A percentile compares a stretch with the other conserved stretches of the same genome.
These are phyloP conservation scores for Danaus plexippus DNA, from an alignment of 1,140 invertebrate genomes.

Conservation along the genomic window DNA sequence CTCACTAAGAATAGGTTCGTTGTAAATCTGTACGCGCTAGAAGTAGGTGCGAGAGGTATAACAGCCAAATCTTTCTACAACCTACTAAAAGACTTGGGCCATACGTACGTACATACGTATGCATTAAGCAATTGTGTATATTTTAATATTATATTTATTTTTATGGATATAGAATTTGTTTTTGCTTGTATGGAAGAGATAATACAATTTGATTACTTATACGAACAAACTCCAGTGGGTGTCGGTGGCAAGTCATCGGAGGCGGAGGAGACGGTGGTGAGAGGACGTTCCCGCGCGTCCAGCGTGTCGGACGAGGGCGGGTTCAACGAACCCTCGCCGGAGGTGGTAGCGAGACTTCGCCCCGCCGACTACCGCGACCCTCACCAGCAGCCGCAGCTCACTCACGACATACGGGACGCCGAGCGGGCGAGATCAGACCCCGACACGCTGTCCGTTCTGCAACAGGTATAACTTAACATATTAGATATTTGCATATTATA, in stretches of 20 bases:
- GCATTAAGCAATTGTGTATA: no score
- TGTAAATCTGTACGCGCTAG: no score
- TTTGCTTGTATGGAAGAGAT: no score
- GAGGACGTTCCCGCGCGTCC: slow-evolving; percentile 62
- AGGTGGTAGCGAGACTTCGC: slow-evolving; percentile 75
- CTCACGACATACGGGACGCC: slow-evolving; percentile 47
- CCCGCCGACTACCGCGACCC: slow-evolving; percentile 60
- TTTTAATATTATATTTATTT: no score
- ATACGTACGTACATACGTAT: no score
- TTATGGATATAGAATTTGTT: no score
- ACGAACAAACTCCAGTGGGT: slow-evolving; percentile 32
- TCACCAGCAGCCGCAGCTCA: slow-evolving; percentile 30
- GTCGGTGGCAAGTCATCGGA: slow-evolving; percentile 59
- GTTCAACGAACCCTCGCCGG: slow-evolving; percentile 76
- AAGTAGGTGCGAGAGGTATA: no score
- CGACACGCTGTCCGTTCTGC: slow-evolving; percentile 59
- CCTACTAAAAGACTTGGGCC: no score
- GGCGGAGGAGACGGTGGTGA: slow-evolving; percentile 39
- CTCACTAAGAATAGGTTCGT: no score
- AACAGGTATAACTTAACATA: slow-evolving; percentile 40
- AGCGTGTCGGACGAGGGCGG: slow-evolving; percentile 77
- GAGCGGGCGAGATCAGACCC: slow-evolving; percentile 63
- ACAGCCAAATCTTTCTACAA: no score
- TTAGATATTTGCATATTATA: no score
- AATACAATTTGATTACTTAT: no score